phyloP scores from a whole-genome alignment of 2,888 invertebrate species.

The Lasioglossum marginatum region DNA sequence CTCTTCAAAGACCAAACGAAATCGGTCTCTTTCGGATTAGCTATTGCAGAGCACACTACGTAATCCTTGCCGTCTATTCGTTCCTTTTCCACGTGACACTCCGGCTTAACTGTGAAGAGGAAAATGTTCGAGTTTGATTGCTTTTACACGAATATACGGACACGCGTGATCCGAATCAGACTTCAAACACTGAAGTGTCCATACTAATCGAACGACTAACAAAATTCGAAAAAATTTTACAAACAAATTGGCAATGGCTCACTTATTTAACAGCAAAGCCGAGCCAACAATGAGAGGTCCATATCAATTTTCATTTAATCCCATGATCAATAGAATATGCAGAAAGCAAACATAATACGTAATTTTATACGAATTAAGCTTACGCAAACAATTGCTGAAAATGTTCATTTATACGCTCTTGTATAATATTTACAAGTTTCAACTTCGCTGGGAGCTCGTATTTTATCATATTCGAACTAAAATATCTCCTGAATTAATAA shows the following conservation, averaged over 20 bases:
- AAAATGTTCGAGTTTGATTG: constrained; percentile 12
- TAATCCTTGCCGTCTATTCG: constrained; percentile 91
- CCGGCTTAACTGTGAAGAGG: constrained; percentile 89
- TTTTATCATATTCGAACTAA: background rate
- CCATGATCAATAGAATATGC: background rate
- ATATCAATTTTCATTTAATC: background rate
- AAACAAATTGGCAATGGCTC: background rate
- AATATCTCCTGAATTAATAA: background rate
- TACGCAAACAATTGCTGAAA: background rate
- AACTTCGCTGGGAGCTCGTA: background rate
- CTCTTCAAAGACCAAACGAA: constrained; percentile 95
- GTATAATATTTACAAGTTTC: background rate
- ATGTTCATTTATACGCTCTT: background rate
- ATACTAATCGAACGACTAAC: background rate
- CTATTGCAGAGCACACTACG: constrained; percentile 92
- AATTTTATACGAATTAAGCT: background rate
- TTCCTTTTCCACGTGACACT: constrained; percentile 91
- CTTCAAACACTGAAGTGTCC: background rate
- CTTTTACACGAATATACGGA: background rate
- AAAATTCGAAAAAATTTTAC: background rate
- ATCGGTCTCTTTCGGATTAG: constrained; percentile 91
- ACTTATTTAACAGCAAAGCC: background rate
- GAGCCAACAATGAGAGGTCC: background rate
- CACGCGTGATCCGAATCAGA: background rate
- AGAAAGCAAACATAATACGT: background rate